Conservation (phyloP, 2,888 invertebrate genomes). For the Mamestra brassicae region DNA sequence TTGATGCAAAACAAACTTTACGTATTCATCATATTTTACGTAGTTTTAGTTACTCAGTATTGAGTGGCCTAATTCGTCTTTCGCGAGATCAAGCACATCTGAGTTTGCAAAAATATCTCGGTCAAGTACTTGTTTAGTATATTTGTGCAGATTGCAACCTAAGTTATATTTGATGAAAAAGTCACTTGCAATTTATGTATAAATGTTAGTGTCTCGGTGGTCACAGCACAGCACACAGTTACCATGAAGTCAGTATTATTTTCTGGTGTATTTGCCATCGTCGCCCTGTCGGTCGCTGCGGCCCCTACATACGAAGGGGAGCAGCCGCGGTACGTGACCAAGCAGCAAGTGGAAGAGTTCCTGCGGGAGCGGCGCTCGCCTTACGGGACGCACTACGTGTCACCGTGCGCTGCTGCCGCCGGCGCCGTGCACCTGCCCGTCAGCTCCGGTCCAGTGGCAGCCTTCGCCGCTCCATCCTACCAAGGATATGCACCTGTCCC, state of each 20-base stretch:
- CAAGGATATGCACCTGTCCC: constrained; percentile 57
- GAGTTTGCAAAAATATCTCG: constrained; percentile 76
- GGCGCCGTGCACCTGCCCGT: constrained; percentile 60
- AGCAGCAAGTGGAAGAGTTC: constrained; percentile 64
- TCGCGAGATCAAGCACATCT: constrained; percentile 52
- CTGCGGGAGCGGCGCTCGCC: constrained; percentile 74
- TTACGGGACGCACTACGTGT: constrained; percentile 65
- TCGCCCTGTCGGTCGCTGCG: constrained; percentile 63
- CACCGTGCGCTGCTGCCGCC: constrained; percentile 79
- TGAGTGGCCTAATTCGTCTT: constrained; percentile 28
- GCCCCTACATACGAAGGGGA: constrained; percentile 70
- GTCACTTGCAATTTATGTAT: constrained; percentile 75
- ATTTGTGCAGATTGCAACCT: constrained; percentile 73
- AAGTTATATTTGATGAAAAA: constrained; percentile 69
- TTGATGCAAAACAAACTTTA: neutral
- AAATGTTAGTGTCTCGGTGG: constrained; percentile 77
- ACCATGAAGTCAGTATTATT: constrained; percentile 79
- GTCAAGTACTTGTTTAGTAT: constrained; percentile 72
- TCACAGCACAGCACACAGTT: constrained; percentile 69
- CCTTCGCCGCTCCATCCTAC: constrained; percentile 61
- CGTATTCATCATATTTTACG: neutral
- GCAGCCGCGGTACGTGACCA: constrained; percentile 53
- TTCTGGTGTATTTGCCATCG: constrained; percentile 68
- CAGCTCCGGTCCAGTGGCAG: constrained; percentile 68
- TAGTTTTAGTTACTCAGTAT: constrained; percentile 2